These are phyloP conservation scores for Oreochromis tanganicae DNA, from an alignment of 2,113 vertebrate genomes.

Conservation along the genomic window DNA sequence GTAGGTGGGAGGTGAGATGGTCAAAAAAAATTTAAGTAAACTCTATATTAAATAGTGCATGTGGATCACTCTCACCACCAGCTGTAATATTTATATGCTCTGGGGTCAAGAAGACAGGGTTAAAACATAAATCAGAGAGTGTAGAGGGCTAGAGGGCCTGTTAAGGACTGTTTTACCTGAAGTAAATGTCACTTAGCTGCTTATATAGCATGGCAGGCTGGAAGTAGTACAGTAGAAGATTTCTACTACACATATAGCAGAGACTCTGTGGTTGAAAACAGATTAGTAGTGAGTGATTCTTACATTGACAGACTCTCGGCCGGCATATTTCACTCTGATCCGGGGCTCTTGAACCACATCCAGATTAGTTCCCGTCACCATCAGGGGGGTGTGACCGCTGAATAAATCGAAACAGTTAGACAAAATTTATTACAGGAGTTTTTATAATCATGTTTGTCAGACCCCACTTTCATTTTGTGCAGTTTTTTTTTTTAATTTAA, in stretches of 20 bases:
- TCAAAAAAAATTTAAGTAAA: rapidly evolving
- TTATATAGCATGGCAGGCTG: not conserved
- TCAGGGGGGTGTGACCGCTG: constrained; percentile 92
- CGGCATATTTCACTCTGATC: constrained; percentile 88
- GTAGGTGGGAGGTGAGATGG: not conserved
- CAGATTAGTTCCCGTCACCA: constrained; percentile 90
- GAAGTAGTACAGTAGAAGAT: not conserved
- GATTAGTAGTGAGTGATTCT: constrained; percentile 53
- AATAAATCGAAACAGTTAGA: not conserved
- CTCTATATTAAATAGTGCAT: constrained; percentile 54
- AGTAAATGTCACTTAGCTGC: constrained; percentile 27
- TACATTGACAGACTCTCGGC: constrained; percentile 92
- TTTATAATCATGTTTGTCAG: not conserved
- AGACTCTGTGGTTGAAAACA: not conserved
- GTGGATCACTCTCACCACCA: constrained; percentile 31
- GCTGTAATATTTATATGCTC: constrained; percentile 56
- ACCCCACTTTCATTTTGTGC: not conserved
- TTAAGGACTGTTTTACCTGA: not conserved
- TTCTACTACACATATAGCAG: not conserved
- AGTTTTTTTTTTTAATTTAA: not conserved
- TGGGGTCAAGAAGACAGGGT: constrained; percentile 19
- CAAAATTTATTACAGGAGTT: not conserved
- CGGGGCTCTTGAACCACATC: constrained; percentile 94
- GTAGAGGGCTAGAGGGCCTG: constrained; percentile 8
- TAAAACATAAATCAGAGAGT: constrained; percentile 17